These are phyloP conservation scores for Henricia sp. DNA, from an alignment of 53 echinoderm and acorn worm genomes.

Conservation along the genomic window DNA sequence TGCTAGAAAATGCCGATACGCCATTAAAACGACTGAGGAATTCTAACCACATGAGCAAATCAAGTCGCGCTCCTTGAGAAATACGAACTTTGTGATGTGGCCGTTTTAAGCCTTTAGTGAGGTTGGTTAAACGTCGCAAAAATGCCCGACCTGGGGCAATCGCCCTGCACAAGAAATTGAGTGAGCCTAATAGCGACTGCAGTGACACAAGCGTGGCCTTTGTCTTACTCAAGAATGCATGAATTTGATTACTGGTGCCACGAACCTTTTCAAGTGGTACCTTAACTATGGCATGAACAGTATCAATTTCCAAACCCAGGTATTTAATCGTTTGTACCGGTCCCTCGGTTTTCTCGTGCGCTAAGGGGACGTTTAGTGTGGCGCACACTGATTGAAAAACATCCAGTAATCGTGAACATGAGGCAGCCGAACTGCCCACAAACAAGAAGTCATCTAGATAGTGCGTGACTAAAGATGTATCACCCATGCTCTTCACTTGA, in stretches of 20 bases:
- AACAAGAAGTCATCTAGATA: constrained; percentile 2
- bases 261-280: background rate
- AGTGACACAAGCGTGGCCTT: background rate
- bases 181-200: background rate
- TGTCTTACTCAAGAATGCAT: background rate
- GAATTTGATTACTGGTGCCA: background rate
- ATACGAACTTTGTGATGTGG: constrained; percentile 24
- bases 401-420: background rate
- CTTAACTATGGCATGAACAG: background rate
- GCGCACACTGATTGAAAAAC: background rate
- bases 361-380: background rate
- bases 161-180: constrained; percentile 31
- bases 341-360: constrained; percentile 5
- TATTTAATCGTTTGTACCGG: background rate
- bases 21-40: constrained; percentile 26
- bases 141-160: constrained; percentile 32
- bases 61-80: background rate
- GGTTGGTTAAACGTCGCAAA: background rate
- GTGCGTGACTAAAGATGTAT: background rate
- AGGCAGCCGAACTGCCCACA: background rate
- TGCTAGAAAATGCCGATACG: background rate
- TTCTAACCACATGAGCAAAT: constrained; percentile 16
- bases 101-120: background rate
- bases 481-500: no score
- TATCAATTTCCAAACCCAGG: constrained; percentile 15